Evolutionary conservation across 2,888 invertebrate genomes (phyloP).

Genomic region (Lepetodrilus schrolli): DNA sequence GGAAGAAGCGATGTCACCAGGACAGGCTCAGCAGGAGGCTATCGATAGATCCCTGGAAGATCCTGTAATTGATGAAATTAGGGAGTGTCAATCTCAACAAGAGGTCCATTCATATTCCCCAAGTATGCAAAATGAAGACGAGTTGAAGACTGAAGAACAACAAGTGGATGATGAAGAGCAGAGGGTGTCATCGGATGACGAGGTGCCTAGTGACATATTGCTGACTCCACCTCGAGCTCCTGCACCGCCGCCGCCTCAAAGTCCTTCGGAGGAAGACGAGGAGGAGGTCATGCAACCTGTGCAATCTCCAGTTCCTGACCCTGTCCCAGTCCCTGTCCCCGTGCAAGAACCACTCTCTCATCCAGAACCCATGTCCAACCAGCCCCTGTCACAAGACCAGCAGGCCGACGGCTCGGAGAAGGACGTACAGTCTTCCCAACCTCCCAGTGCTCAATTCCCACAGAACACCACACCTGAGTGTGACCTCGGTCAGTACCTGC

Average conservation of each 20-base stretch:
- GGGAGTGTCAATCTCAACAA: neutral
- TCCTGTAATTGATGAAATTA: slow-evolving; percentile 15
- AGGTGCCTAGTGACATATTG: slow-evolving; percentile 49
- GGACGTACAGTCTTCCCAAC: slow-evolving; percentile 28
- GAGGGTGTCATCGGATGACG: slow-evolving; percentile 41
- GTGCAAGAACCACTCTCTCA: slow-evolving; percentile 35
- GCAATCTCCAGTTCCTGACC: slow-evolving; percentile 34
- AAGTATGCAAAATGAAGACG: slow-evolving; percentile 27
- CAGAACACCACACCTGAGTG: slow-evolving; percentile 57
- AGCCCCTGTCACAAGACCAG: slow-evolving; percentile 30
- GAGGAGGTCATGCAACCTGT: slow-evolving; percentile 48
- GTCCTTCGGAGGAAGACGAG: slow-evolving; percentile 47
- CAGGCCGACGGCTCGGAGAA: slow-evolving; percentile 3
- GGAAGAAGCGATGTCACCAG: slow-evolving; percentile 25
- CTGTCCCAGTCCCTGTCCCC: slow-evolving; percentile 25
- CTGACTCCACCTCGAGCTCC: slow-evolving; percentile 52
- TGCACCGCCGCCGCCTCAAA: slow-evolving; percentile 44
- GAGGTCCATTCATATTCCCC: neutral
- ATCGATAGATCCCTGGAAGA: slow-evolving; percentile 28
- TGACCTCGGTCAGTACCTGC: slow-evolving; percentile 68
- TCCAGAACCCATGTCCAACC: slow-evolving; percentile 36
- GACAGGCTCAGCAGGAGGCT: slow-evolving; percentile 28
- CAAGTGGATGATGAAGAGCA: slow-evolving; percentile 25
- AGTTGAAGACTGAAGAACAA: slow-evolving; percentile 31
- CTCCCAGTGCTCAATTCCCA: slow-evolving; percentile 30